Conservation (phyloP, 2,888 invertebrate genomes). For the Cataglyphis albicans region DNA sequence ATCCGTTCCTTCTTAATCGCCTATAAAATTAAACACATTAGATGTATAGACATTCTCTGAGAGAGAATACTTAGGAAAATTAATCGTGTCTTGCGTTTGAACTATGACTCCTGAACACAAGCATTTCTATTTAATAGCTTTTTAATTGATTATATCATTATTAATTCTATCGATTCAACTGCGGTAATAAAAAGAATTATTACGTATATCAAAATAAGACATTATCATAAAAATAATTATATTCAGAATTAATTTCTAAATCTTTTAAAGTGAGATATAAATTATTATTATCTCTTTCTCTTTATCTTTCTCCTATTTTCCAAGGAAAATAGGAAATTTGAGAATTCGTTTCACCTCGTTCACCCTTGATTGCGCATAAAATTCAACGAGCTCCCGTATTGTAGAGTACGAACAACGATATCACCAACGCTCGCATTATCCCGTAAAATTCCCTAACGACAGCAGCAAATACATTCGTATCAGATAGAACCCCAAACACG, state of each 20-base stretch:
- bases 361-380: slow-evolving; percentile 15
- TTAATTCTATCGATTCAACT: background rate
- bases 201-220: background rate
- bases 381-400: slow-evolving; percentile 1
- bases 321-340: background rate
- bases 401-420: slow-evolving; percentile 33
- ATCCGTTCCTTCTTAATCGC: slow-evolving; percentile 26
- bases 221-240: background rate
- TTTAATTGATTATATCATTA: slow-evolving; percentile 1
- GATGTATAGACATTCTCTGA: background rate
- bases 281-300: background rate
- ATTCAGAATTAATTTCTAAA: background rate
- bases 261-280: background rate
- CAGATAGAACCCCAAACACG: slow-evolving; percentile 40
- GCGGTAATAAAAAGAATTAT: background rate
- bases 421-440: slow-evolving; percentile 26
- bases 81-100: background rate
- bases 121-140: background rate
- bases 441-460: slow-evolving; percentile 49
- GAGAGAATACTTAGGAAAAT: background rate
- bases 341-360: background rate
- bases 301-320: background rate
- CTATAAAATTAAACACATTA: slow-evolving; percentile 20
- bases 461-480: slow-evolving; percentile 32
- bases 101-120: background rate